phyloP scores from a whole-genome alignment of 2,888 invertebrate genomes.

The Scaptomyza parva region DNA sequence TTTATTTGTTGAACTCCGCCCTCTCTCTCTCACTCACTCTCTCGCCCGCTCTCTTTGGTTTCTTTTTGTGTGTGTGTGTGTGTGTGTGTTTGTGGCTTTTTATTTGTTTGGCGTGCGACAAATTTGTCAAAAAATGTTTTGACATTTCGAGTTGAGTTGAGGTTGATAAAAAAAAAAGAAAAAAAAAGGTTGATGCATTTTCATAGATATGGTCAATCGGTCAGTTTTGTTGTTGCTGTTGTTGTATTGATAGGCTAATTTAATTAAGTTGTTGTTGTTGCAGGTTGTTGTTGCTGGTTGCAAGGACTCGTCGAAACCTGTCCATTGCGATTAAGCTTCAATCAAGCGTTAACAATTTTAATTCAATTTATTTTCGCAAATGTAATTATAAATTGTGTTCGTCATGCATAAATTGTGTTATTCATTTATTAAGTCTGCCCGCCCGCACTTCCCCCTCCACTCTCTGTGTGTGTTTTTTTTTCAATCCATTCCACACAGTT shows the following conservation, averaged over 20 bases:
- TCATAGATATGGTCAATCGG: constrained; percentile 63
- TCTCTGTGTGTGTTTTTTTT: constrained; percentile 1
- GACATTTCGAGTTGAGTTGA: constrained; percentile 30
- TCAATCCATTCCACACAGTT: constrained; percentile 8
- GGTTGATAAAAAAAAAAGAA: not conserved
- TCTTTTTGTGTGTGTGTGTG: too few relatives aligned
- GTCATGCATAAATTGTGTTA: constrained; percentile 77
- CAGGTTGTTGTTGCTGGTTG: constrained; percentile 19
- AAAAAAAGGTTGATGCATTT: constrained; percentile 49
- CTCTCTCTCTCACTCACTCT: too few relatives aligned
- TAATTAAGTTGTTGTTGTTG: constrained; percentile 57
- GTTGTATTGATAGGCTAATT: constrained; percentile 62
- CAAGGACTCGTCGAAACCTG: constrained; percentile 20
- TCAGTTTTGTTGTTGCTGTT: constrained; percentile 40
- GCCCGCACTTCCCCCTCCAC: not conserved
- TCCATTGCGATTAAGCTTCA: constrained; percentile 75
- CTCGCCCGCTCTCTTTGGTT: not conserved
- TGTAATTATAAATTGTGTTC: constrained; percentile 81
- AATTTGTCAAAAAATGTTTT: constrained; percentile 61
- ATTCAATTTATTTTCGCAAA: constrained; percentile 80
- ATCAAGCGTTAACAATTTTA: constrained; percentile 82
- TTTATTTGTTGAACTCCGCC: constrained; percentile 58
- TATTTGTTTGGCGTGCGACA: constrained; percentile 46
- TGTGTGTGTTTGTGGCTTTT: too few relatives aligned
- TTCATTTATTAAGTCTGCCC: constrained; percentile 78